These are phyloP conservation scores for Rhyzopertha dominica DNA, from an alignment of 1,140 invertebrate genomes.

Conservation along the genomic window DNA sequence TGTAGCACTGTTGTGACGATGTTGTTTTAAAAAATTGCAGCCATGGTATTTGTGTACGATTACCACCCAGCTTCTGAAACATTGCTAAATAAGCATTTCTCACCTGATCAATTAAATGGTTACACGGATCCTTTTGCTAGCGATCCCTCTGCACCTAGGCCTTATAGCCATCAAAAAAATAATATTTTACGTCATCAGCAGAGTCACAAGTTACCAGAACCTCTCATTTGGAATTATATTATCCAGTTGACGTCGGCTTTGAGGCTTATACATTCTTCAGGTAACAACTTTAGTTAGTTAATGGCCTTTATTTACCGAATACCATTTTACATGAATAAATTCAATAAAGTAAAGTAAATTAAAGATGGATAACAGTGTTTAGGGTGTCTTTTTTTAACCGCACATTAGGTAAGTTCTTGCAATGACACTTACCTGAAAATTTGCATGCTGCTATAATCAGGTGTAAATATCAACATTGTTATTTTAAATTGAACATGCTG, in stretches of 20 bases:
- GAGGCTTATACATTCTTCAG: conserved; percentile 82
- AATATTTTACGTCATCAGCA: conserved; percentile 64
- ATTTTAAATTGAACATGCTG: no score
- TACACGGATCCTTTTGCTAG: conserved; percentile 77
- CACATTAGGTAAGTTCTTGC: no score
- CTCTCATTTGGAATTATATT: conserved; percentile 90
- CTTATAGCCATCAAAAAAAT: conserved; percentile 81
- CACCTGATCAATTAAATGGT: conserved; percentile 62
- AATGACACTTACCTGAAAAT: no score
- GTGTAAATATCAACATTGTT: no score
- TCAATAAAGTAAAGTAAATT: no score
- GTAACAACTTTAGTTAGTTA: conserved; percentile 32
- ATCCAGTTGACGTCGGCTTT: conserved; percentile 94
- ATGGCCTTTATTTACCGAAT: neutral
- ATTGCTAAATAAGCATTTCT: conserved; percentile 80
- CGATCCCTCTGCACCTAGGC: conserved; percentile 74
- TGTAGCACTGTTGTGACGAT: no score
- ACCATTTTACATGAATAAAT: no score
- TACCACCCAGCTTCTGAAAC: conserved; percentile 89
- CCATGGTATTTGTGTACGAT: conserved; percentile 94
- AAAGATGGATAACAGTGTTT: no score
- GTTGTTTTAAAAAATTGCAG: conserved; percentile 60
- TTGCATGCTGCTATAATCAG: no score
- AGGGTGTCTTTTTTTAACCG: no score
- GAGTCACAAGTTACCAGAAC: conserved; percentile 77